Percentiles rank a stretch among this genome's conserved stretches.
phyloP scores from a whole-genome alignment of 2,113 vertebrate species.

The Etia nguti region DNA sequence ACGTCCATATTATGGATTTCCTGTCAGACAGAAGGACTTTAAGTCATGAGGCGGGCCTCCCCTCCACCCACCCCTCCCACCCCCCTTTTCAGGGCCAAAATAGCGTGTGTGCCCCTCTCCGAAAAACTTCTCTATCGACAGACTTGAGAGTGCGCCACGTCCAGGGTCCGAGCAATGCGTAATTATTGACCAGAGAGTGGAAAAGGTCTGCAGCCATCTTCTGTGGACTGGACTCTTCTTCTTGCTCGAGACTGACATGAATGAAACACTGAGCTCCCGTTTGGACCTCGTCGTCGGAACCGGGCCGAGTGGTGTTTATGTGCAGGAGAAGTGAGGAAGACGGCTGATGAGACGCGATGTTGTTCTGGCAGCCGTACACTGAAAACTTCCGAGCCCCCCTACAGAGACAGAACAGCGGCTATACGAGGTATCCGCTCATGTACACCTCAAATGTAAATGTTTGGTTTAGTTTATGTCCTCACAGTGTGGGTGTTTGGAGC shows the following conservation, averaged over 20 bases:
- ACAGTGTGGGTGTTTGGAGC: neutral
- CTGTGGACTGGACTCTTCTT: neutral
- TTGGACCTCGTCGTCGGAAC: neutral
- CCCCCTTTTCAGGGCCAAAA: slow-evolving; percentile 2
- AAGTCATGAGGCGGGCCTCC: slow-evolving; percentile 14
- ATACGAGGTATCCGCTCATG: slow-evolving; percentile 54
- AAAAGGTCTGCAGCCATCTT: neutral
- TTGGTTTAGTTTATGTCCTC: neutral
- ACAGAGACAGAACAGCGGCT: slow-evolving; percentile 50
- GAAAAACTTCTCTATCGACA: neutral
- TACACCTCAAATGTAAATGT: neutral
- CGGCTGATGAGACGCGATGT: slow-evolving; percentile 57
- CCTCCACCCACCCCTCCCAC: no score
- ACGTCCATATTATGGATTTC: neutral
- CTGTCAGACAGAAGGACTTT: neutral
- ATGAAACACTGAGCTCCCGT: neutral
- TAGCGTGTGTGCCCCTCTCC: neutral
- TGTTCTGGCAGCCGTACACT: slow-evolving; percentile 77
- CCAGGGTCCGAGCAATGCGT: slow-evolving; percentile 17
- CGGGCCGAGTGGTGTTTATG: neutral
- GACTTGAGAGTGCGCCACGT: neutral
- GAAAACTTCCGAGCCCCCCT: slow-evolving; percentile 67
- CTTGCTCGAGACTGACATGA: neutral
- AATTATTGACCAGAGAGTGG: slow-evolving; percentile 39
- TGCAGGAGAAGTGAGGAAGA: neutral